Evolutionary conservation across 2,888 invertebrate genomes (phyloP), one percentile per base, ranked within the genome.

Genomic region (Mimumesa dahlbomi): DNA sequence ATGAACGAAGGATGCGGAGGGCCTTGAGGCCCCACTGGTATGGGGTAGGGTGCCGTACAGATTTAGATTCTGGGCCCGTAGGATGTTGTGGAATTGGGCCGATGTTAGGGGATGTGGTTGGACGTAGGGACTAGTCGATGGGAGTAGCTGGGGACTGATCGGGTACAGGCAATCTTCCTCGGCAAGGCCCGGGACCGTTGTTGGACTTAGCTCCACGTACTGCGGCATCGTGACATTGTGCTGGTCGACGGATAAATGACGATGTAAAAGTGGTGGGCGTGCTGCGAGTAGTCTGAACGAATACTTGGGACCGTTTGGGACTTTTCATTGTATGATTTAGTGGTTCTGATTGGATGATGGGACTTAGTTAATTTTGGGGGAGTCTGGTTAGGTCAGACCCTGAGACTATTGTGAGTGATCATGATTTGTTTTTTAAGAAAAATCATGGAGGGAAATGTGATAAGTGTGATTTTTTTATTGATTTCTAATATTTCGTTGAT

Each of bases 161-260:
- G 88, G 88, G 64, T 89, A 89, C 48, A 88, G 83, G 67, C 88
- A 88, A 69, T 88, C 88, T 81, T 89, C 88, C 79, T 88, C 88
- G 48, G 77, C 80, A 49, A 85, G 81, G 36, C 88, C 87, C 48
- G 84, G 84, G 56, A 83, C n/a, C 54, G 82, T 75, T 25, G 84
- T 77, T 54, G 86, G 81, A 69, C 81, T 84, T 62, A 79, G 52
- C 72, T 88, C 88, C 86, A 84, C 77, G 78, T 85, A 85, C 70
- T 84, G 82, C 73, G 89, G 89, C 88, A 89, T 88, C 82, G 81
- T 82, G 85, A 89, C 61, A 83, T 87, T 83, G 85, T 89, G 87
- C 89, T 89, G 75, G 72, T 78, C 66, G 67, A 73, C 58, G 77
- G 82, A 82, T 80, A 84, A 78, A 83, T 66, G 69, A n/a, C 34